Evolutionary conservation across 1,140 invertebrate genomes (phyloP).

Genomic region (Parapsyche elsis): DNA sequence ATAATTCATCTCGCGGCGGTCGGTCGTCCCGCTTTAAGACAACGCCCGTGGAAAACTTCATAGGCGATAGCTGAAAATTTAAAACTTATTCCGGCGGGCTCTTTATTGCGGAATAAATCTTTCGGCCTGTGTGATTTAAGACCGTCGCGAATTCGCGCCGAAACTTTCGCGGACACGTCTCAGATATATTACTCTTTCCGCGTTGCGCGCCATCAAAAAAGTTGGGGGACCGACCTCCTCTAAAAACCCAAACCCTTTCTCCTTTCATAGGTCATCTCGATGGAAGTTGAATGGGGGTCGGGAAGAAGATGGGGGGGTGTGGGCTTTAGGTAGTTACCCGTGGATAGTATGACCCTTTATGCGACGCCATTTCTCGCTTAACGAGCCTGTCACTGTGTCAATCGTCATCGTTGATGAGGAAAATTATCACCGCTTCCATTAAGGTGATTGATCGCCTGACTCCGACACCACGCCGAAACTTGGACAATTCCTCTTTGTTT

Average conservation of each 20-base stretch:
- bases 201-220: slow-evolving; percentile 28
- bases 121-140: slow-evolving; percentile 28
- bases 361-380: slow-evolving; percentile 2
- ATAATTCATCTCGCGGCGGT: slow-evolving; percentile 30
- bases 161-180: slow-evolving; percentile 42
- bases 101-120: slow-evolving; percentile 40
- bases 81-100: background rate
- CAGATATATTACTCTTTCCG: slow-evolving; percentile 38
- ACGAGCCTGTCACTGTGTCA: slow-evolving; percentile 6
- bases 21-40: slow-evolving; percentile 29
- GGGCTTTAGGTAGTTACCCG: background rate
- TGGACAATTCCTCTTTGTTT: background rate
- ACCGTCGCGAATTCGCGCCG: slow-evolving; percentile 14
- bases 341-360: background rate
- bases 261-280: background rate
- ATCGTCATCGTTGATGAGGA: slow-evolving; percentile 17
- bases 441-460: slow-evolving; percentile 19
- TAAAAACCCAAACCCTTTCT: background rate
- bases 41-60: slow-evolving; percentile 24
- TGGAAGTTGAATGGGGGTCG: too few relatives aligned
- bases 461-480: background rate
- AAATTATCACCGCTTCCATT: slow-evolving; percentile 8
- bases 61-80: slow-evolving; percentile 33
- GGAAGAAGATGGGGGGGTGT: background rate
- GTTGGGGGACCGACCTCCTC: background rate